Conservation (phyloP, 2,888 invertebrate genomes). For the Chaetogeoica ovagalla region DNA sequence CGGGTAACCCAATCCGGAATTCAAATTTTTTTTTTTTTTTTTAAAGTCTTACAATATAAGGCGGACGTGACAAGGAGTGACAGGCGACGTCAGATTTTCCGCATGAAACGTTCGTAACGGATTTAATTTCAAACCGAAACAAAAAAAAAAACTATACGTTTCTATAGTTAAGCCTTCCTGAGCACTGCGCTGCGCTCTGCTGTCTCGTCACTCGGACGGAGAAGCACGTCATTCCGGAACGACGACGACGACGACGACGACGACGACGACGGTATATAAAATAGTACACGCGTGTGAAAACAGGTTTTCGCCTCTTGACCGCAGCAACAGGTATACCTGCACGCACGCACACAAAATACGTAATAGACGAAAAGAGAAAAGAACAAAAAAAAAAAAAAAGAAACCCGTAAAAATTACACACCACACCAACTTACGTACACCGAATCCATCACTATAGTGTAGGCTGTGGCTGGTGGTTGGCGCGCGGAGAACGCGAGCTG, state of each 20-base stretch:
- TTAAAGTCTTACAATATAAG: not conserved
- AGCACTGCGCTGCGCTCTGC: not conserved
- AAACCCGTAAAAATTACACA: slow-evolving; percentile 34
- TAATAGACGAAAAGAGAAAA: slow-evolving; percentile 28
- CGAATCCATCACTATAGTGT: slow-evolving; percentile 6
- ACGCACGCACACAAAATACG: not conserved
- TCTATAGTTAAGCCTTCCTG: slow-evolving; percentile 9
- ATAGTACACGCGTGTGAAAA: slow-evolving; percentile 8
- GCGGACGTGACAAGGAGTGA: slow-evolving; percentile 50
- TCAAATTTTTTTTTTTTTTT: slow-evolving; percentile 37
- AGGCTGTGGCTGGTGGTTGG: too few species aligned
- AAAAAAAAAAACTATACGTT: not conserved
- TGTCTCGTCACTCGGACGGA: slow-evolving; percentile 34
- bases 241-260: slow-evolving; percentile 7
- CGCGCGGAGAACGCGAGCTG: not conserved
- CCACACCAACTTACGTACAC: not conserved
- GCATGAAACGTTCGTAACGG: slow-evolving; percentile 43
- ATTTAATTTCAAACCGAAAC: slow-evolving; percentile 49
- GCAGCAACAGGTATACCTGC: slow-evolving; percentile 13
- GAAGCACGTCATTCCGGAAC: slow-evolving; percentile 31
- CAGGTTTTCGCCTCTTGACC: slow-evolving; percentile 41
- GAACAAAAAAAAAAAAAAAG: too few species aligned
- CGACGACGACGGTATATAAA: not conserved
- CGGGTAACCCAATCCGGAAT: slow-evolving; percentile 45
- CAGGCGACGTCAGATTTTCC: slow-evolving; percentile 44